These are phyloP conservation scores for Teleogryllus occipitalis DNA, from an alignment of 1,140 invertebrate genomes.

Conservation along the genomic window DNA sequence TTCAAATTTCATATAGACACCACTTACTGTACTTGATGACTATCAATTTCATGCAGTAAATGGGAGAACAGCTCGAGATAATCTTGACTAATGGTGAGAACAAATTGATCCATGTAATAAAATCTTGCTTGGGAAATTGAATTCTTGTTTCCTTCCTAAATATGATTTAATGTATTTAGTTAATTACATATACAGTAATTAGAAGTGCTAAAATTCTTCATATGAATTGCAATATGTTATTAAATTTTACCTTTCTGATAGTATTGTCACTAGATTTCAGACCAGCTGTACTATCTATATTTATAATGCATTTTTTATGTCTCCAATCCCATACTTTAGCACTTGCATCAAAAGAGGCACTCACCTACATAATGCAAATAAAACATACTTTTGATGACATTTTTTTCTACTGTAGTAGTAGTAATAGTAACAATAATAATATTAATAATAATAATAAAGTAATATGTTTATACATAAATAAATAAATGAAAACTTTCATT, in stretches of 20 bases:
- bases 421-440: too few species aligned
- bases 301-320: slow-evolving; percentile 3
- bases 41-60: slow-evolving; percentile 9
- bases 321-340: slow-evolving; percentile 19
- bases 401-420: too few species aligned
- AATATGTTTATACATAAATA: too few species aligned
- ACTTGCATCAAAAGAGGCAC: not conserved
- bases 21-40: not conserved
- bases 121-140: slow-evolving; percentile 8
- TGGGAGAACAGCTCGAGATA: slow-evolving; percentile 9
- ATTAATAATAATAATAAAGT: too few species aligned
- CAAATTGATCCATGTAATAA: slow-evolving; percentile 16
- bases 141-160: not conserved
- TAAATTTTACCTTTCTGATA: not conserved
- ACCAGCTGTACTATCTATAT: not conserved
- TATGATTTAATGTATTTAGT: not conserved
- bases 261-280: not conserved
- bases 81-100: not conserved
- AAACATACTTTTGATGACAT: too few species aligned
- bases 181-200: not conserved
- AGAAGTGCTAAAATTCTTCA: not conserved
- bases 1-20: not conserved
- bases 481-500: too few species aligned
- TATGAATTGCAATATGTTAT: not conserved
- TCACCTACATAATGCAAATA: not conserved